Conservation (phyloP, 1,140 invertebrate genomes). For the Platyura marginata region DNA sequence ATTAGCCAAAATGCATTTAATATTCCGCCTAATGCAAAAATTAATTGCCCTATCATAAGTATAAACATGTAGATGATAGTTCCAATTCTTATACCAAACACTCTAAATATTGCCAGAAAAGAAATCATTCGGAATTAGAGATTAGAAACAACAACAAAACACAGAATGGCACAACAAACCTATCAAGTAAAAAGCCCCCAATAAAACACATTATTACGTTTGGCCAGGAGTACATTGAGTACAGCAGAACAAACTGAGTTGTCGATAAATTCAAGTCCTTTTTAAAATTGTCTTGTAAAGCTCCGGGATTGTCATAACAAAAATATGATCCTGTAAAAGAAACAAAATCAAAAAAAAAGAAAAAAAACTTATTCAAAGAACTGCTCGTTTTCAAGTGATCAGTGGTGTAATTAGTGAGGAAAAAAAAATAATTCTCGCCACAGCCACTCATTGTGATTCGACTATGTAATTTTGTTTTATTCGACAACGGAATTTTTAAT, state of each 20-base stretch:
- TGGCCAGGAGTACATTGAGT: constrained; percentile 95
- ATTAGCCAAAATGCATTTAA: constrained; percentile 74
- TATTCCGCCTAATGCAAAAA: constrained; percentile 77
- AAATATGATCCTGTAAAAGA: constrained; percentile 89
- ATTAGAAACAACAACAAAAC: background rate
- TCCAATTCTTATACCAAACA: constrained; percentile 86
- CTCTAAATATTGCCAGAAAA: constrained; percentile 30
- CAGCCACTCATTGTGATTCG: too few relatives aligned
- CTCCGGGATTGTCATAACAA: constrained; percentile 92
- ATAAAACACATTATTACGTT: constrained; percentile 92
- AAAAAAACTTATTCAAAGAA: too few relatives aligned
- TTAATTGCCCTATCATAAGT: constrained; percentile 63
- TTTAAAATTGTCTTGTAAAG: constrained; percentile 75
- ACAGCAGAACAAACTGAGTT: constrained; percentile 68
- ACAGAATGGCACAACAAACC: constrained; percentile 23
- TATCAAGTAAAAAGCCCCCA: constrained; percentile 88
- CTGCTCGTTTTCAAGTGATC: too few relatives aligned
- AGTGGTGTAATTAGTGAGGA: too few relatives aligned
- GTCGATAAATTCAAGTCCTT: constrained; percentile 65
- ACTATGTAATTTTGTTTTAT: too few relatives aligned
- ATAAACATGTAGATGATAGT: constrained; percentile 77
- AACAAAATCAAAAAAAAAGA: too few relatives aligned
- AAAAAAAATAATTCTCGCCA: too few relatives aligned
- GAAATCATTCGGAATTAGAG: constrained; percentile 4
- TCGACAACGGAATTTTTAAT: too few relatives aligned